Base-by-base conservation (phyloP, 2,888 invertebrate species). In the Phytoseiulus persimilis region DNA sequence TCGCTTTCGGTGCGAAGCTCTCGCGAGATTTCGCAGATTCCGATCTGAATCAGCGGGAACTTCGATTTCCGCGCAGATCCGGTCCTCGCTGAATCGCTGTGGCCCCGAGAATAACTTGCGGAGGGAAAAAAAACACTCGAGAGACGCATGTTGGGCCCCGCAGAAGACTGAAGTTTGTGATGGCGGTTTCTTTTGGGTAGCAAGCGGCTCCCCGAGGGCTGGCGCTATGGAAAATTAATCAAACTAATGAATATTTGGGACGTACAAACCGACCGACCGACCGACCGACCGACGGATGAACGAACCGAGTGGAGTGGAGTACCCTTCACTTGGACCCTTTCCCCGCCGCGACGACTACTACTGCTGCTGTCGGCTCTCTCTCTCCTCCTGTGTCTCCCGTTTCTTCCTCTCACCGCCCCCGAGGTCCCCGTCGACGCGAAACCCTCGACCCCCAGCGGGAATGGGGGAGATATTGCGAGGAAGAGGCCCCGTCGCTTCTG, bases 231-330 rank as follows among this genome's bases (percentile, higher is more conserved):
- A 87, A 87, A 87, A 87, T 87, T 87, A 87, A 87, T 87, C 87
- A 87, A 87, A 87, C 87, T 87, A 87, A 87, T 87, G 87, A 87
- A 87, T 87, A 87, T 87, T 87, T 87, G 87, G 87, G 87, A 87
- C 32, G 65, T 65, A 65, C 65, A 65, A 65, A 65, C 28, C 14
- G 14, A 65, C 39, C 39, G 39, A 39, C 39, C 65, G 65, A 65
- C 65, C 9, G 65, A 65, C 65, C 11, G 65, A 65, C 28, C 11
- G 28, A 65, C 65, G 65, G 28, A 65, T 39, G 39, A 39, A 39
- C 39, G 39, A 39, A 39, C 39, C 65, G 65, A 65, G 65, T 65
- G 65, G 65, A 65, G 65, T 65, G 65, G 65, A 65, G 65, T 65
- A 65, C 65, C 65, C 65, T 65, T 65, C 65, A 65, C 65, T 65